A percentile compares a stretch with the other conserved stretches of the same genome.
These are phyloP conservation scores for Trichopria drosophilae DNA, from an alignment of 2,888 invertebrate species.

Conservation along the genomic window DNA sequence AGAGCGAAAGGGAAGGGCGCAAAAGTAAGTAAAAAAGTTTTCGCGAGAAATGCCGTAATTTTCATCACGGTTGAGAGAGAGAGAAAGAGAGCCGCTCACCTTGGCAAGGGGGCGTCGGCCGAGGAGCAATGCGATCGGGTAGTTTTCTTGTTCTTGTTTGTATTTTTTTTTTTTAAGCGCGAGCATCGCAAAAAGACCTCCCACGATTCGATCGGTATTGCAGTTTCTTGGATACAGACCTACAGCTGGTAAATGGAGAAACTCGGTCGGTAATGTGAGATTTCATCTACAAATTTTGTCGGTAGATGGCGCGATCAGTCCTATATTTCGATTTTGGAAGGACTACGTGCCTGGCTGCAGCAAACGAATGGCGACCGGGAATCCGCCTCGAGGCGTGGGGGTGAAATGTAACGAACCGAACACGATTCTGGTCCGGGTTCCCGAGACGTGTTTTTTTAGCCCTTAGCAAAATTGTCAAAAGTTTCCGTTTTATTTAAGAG, in stretches of 20 bases:
- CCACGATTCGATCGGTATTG: background rate
- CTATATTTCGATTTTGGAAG: conserved; percentile 4
- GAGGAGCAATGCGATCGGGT: conserved; percentile 43
- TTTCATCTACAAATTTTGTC: background rate
- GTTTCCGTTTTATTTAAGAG: too few relatives aligned
- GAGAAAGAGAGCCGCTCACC: conserved; percentile 48
- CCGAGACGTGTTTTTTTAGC: too few relatives aligned
- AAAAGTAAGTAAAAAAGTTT: conserved; percentile 31
- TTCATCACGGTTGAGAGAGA: too few relatives aligned
- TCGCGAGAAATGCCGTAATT: conserved; percentile 46
- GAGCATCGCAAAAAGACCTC: background rate
- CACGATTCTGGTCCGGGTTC: too few relatives aligned
- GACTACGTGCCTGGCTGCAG: conserved; percentile 44
- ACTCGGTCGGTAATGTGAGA: background rate
- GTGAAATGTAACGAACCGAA: too few relatives aligned
- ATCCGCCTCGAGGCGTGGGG: conserved; percentile 18
- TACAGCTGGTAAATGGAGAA: conserved; percentile 1
- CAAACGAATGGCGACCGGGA: conserved; percentile 40
- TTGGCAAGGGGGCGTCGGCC: conserved; percentile 51
- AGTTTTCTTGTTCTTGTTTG: conserved; percentile 36
- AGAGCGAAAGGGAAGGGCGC: conserved; percentile 11
- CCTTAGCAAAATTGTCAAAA: too few relatives aligned
- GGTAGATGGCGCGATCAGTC: conserved; percentile 24
- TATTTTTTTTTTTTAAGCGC: conserved; percentile 37
- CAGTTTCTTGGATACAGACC: background rate